Conservation (phyloP, 2,797 vertebrate species). For the Leontocebus nigricollis region DNA sequence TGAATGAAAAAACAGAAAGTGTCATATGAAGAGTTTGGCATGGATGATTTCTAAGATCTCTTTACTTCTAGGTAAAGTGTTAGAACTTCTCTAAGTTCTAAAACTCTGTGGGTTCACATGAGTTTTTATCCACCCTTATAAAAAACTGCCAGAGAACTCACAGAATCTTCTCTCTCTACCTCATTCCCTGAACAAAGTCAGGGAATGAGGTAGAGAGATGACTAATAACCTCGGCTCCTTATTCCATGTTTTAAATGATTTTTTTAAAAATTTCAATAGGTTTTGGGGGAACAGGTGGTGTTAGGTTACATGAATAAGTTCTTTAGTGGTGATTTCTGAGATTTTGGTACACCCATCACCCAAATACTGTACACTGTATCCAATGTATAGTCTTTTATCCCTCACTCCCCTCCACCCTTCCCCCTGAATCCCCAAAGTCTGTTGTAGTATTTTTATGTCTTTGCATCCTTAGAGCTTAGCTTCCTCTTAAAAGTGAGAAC, state of each 20-base stretch:
- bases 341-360: too few species aligned
- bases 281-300: too few species aligned
- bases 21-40: background rate
- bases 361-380: too few species aligned
- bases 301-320: too few species aligned
- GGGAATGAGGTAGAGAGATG: background rate
- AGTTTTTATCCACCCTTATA: background rate
- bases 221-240: background rate
- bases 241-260: conserved; percentile 23
- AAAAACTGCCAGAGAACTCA: background rate
- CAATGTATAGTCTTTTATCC: too few species aligned
- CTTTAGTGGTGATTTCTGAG: too few species aligned
- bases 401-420: too few species aligned
- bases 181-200: background rate
- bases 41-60: background rate
- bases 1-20: background rate
- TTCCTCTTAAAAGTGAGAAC: too few species aligned
- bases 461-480: too few species aligned
- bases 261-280: too few species aligned
- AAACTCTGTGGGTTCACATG: background rate
- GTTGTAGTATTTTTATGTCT: too few species aligned
- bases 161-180: background rate
- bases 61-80: background rate
- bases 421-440: too few species aligned
- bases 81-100: background rate